Evolutionary conservation across 2,113 vertebrate species (phyloP), one percentile per base, ranked within the genome.

Genomic region (Leiothrix lutea): DNA sequence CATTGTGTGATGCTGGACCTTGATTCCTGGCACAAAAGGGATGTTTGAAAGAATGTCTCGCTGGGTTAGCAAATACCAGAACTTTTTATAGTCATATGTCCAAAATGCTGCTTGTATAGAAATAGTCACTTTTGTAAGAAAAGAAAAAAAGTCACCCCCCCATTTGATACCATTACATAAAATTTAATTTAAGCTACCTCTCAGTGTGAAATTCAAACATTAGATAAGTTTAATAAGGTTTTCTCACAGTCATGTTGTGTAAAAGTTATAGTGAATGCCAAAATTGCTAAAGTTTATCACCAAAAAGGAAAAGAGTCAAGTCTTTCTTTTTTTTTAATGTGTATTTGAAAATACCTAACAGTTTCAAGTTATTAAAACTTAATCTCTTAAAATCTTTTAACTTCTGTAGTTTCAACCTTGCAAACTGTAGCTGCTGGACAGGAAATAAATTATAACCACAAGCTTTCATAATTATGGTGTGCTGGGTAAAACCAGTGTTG

Each of bases 141-240:
- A 95, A 95, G 21, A 29, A 81, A 90, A 94, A 92, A 92, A 94
- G 35, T 60, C 17, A 60, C 24, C 72, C 80, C 8, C 22, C 82
- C 77, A 38, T 97, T 94, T 88, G 92, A 96, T 96, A 64, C 74
- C 19, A 11, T 93, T 92, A 65, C 38, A 38, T 92, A 88, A 91
- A 58, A 94, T 97, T 98, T 98, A 88, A 81, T 98, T 97, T 97
- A 95, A 98, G 96, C 98, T 98, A 98, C 98, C 98, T 98, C 98
- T 98, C 90, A 96, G 84, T 58, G 50, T 97, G 93, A 95, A 96
- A 96, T 96, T 97, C 80, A 97, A 88, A 61, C 29, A 40, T 77
- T 90, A 95, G 92, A 25, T 90, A 91, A 95, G 74, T 93, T 95
- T 88, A 69, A 47, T 94, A 94, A 94, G 80, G 70, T 96, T 96